Conservation (phyloP, 1,140 invertebrate species). For the Drosophila simulans region DNA sequence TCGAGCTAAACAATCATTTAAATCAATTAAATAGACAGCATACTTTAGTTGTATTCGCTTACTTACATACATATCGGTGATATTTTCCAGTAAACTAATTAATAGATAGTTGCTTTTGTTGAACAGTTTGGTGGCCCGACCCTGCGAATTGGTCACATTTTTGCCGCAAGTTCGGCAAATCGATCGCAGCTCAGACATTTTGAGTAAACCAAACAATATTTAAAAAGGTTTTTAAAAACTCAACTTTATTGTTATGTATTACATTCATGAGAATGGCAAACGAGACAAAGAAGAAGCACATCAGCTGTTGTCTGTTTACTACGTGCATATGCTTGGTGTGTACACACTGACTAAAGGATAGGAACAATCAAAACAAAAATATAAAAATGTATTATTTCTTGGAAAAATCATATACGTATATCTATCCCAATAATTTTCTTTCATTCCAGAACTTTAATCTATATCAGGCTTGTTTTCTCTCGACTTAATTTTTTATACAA, state of each 20-base stretch:
- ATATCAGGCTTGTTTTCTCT: constrained; percentile 12
- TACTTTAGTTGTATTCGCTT: constrained; percentile 1
- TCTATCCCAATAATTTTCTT: background rate
- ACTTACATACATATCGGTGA: constrained; percentile 59
- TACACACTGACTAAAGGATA: constrained; percentile 3
- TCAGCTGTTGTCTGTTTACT: constrained; percentile 5
- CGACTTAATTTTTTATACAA: too few species aligned
- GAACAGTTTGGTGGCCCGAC: constrained; percentile 30
- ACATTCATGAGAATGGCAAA: constrained; percentile 19
- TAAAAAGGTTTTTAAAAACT: background rate
- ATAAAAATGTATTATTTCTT: background rate
- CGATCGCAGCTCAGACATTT: constrained; percentile 23
- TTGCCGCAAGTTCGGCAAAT: constrained; percentile 60
- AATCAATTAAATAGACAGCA: background rate
- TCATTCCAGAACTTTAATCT: constrained; percentile 16
- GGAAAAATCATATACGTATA: too few species aligned
- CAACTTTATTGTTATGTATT: background rate
- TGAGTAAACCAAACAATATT: background rate
- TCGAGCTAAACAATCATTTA: constrained; percentile 36
- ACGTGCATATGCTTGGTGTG: background rate
- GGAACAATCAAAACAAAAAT: background rate
- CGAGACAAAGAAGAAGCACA: background rate
- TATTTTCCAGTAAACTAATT: constrained; percentile 52
- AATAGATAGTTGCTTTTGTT: constrained; percentile 38
- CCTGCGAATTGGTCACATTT: constrained; percentile 10